Evolutionary conservation across 2,888 invertebrate genomes (phyloP).

Genomic region (Plagodis dolabraria): DNA sequence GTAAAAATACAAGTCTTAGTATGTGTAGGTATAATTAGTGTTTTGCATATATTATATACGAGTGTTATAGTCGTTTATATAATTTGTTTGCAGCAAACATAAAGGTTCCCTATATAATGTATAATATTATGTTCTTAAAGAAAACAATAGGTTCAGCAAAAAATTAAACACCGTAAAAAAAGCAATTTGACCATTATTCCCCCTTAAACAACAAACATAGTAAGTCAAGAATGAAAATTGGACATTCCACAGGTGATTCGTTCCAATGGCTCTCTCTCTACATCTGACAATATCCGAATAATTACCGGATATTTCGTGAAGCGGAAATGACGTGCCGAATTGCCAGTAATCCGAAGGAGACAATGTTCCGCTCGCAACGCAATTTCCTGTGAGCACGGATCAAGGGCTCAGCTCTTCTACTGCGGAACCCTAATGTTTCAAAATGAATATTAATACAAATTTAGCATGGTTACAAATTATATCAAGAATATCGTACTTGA

Average conservation of each 20-base stretch:
- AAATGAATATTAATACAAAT: constrained; percentile 43
- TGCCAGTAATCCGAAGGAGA: constrained; percentile 72
- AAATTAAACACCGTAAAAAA: too few species aligned
- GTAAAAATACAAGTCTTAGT: too few species aligned
- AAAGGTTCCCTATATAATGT: too few species aligned
- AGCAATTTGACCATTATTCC: too few species aligned
- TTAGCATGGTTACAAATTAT: constrained; percentile 30
- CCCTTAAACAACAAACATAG: neutral
- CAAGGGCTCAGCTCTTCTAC: constrained; percentile 45
- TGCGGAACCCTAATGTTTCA: constrained; percentile 33
- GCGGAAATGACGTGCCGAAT: constrained; percentile 76
- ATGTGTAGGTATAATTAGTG: too few species aligned
- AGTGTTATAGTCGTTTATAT: too few species aligned
- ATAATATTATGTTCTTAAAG: too few species aligned
- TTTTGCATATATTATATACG: too few species aligned
- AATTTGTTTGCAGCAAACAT: too few species aligned
- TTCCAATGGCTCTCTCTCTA: constrained; percentile 55
- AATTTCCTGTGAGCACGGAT: constrained; percentile 70
- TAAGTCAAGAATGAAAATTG: constrained; percentile 28
- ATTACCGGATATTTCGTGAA: constrained; percentile 72
- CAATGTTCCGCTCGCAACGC: constrained; percentile 69
- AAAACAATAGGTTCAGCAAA: too few species aligned
- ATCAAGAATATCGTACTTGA: constrained; percentile 2
- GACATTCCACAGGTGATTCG: constrained; percentile 54
- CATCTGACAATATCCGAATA: constrained; percentile 73